Percentiles rank a stretch among this genome's conserved stretches.
phyloP scores from a whole-genome alignment of 2,888 invertebrate species.

The Sympetrum striolatum region DNA sequence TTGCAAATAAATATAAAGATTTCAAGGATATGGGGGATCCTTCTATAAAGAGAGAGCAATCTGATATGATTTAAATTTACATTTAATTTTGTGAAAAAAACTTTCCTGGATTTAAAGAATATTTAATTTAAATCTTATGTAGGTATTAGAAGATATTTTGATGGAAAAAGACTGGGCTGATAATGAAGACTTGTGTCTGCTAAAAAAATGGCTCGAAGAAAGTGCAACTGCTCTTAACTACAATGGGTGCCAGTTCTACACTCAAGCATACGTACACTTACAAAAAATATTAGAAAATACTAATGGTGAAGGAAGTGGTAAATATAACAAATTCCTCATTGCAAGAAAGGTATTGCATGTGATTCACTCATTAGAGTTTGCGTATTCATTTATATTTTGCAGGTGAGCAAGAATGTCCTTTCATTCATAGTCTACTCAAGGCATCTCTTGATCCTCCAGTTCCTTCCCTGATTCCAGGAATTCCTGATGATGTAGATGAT shows the following conservation, averaged over 20 bases:
- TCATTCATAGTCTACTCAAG: slow-evolving; percentile 50
- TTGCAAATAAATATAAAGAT: no score
- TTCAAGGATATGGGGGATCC: no score
- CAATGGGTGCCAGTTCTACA: slow-evolving; percentile 83
- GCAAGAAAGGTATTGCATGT: no score
- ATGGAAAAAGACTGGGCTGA: slow-evolving; percentile 56
- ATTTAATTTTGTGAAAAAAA: neutral
- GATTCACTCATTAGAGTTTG: neutral
- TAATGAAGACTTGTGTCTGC: slow-evolving; percentile 61
- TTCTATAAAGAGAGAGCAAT: no score
- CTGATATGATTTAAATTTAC: no score
- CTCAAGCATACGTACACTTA: slow-evolving; percentile 67
- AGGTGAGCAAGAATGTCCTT: slow-evolving; percentile 48
- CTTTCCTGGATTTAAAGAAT: neutral
- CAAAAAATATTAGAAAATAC: slow-evolving; percentile 54
- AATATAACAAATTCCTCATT: slow-evolving; percentile 1
- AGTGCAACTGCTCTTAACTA: slow-evolving; percentile 77
- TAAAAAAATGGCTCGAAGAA: slow-evolving; percentile 74
- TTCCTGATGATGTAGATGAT: slow-evolving; percentile 11
- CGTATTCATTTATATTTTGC: neutral
- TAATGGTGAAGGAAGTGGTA: slow-evolving; percentile 49
- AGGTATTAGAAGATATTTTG: slow-evolving; percentile 77
- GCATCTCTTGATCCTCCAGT: slow-evolving; percentile 45
- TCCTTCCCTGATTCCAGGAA: slow-evolving; percentile 45
- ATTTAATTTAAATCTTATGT: neutral